These are phyloP conservation scores for Dicrostonyx torquatus DNA, from an alignment of 2,797 vertebrate genomes.

Conservation along the genomic window DNA sequence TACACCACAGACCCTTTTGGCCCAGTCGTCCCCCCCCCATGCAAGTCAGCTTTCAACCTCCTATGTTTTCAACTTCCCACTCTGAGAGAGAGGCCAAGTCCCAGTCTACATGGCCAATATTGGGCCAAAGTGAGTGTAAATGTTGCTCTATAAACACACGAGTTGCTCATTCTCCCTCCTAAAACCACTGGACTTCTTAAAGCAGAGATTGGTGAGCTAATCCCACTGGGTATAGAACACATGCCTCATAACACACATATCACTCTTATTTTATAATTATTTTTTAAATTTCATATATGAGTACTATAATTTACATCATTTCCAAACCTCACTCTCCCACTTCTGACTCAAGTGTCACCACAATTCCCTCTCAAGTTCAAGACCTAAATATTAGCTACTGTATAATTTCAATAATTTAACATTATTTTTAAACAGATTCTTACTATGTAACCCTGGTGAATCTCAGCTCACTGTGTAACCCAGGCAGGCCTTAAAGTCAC, in stretches of 20 bases:
- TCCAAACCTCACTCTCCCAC: not conserved
- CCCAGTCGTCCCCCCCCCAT: conserved; percentile 26
- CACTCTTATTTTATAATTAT: not conserved
- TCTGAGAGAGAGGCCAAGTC: not conserved
- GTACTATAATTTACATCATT: not conserved
- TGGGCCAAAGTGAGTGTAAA: not conserved
- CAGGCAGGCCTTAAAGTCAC: not conserved
- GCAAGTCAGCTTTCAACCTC: conserved; percentile 56
- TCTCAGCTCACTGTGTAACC: not conserved
- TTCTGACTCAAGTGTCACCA: not conserved
- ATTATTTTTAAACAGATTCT: not conserved
- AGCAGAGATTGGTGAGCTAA: not conserved
- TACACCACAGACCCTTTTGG: conserved; percentile 63
- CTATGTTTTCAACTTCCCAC: conserved; percentile 48
- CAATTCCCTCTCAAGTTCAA: not conserved
- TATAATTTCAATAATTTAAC: not conserved
- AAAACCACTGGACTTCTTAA: not conserved
- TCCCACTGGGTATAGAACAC: not conserved
- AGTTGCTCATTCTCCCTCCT: not conserved
- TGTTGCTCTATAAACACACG: not conserved
- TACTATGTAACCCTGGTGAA: not conserved
- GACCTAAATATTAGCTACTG: not conserved
- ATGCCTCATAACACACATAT: not conserved
- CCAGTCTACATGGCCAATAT: not conserved
- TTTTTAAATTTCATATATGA: not conserved